Conservation (phyloP, 1,140 invertebrate species). For the Hermatobates lingyangjiaoensis region DNA sequence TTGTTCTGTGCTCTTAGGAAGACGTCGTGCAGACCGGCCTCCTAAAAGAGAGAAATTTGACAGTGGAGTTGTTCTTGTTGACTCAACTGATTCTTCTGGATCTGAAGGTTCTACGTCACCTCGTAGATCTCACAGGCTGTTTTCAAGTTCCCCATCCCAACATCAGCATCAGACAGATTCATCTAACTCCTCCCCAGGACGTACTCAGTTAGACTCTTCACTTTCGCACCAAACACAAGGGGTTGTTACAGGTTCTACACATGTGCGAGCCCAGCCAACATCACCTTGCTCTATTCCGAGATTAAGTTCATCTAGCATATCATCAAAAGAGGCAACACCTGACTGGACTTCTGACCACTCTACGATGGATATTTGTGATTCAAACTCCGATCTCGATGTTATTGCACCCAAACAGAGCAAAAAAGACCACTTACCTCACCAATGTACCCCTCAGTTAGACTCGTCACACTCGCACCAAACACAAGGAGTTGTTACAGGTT, state of each 20-base stretch:
- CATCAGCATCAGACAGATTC: not conserved
- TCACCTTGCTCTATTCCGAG: not conserved
- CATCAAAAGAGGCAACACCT: slow-evolving; percentile 2
- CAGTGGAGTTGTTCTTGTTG: slow-evolving; percentile 32
- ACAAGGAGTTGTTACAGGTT: not conserved
- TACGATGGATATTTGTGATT: not conserved
- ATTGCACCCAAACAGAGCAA: slow-evolving; percentile 1
- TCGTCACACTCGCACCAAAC: not conserved
- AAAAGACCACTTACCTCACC: not conserved
- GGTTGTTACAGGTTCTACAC: not conserved
- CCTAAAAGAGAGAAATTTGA: slow-evolving; percentile 35
- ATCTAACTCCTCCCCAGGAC: not conserved
- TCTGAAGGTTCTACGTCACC: slow-evolving; percentile 7
- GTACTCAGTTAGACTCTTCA: not conserved
- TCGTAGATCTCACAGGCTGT: not conserved
- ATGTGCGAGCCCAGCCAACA: not conserved
- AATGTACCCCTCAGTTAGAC: not conserved
- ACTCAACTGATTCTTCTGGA: slow-evolving; percentile 19
- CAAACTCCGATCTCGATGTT: slow-evolving; percentile 3
- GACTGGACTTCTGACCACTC: slow-evolving; percentile 2
- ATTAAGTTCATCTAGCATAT: not conserved
- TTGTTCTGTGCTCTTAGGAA: not conserved
- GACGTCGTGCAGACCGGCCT: slow-evolving; percentile 14
- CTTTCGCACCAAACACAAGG: not conserved
- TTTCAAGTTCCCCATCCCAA: not conserved